Percentiles rank a stretch among this genome's conserved stretches.
Evolutionary conservation across 2,888 invertebrate genomes (phyloP).

Genomic region (Zaprionus bogoriensis): DNA sequence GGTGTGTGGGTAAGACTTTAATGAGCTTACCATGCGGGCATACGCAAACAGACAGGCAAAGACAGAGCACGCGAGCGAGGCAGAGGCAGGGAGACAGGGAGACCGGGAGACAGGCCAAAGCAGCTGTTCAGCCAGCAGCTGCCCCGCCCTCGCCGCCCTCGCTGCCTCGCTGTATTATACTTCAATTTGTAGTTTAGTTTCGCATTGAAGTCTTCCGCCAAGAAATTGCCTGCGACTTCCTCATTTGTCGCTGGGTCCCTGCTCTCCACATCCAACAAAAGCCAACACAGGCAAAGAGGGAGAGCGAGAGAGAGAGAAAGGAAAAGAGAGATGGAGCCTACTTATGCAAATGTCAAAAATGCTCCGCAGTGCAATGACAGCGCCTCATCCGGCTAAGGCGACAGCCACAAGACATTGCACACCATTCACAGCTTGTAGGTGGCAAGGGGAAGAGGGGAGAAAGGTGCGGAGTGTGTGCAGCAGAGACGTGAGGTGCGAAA

Average conservation of each 20-base stretch:
- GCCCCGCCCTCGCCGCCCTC: neutral
- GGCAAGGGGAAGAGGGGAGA: neutral
- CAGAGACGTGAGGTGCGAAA: neutral
- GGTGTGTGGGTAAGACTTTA: slow-evolving; percentile 53
- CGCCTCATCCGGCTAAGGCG: slow-evolving; percentile 15
- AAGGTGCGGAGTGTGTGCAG: too few species aligned
- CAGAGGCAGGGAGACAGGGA: neutral
- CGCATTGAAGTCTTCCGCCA: slow-evolving; percentile 53
- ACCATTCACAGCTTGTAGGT: neutral
- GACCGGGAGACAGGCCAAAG: neutral
- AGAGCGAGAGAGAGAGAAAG: neutral
- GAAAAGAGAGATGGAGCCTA: slow-evolving; percentile 26
- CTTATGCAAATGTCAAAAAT: slow-evolving; percentile 72
- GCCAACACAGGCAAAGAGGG: neutral
- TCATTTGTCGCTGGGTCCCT: slow-evolving; percentile 51
- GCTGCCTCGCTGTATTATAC: slow-evolving; percentile 24
- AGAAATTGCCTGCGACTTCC: slow-evolving; percentile 50
- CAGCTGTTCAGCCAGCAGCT: neutral
- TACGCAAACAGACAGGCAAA: slow-evolving; percentile 18
- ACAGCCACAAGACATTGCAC: slow-evolving; percentile 27
- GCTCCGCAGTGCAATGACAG: slow-evolving; percentile 66
- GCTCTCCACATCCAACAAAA: slow-evolving; percentile 40
- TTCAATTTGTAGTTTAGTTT: slow-evolving; percentile 55
- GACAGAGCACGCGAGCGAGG: neutral
- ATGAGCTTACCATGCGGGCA: slow-evolving; percentile 60